Conservation (phyloP, 2,113 vertebrate species). For the Meleagris gallopavo region DNA sequence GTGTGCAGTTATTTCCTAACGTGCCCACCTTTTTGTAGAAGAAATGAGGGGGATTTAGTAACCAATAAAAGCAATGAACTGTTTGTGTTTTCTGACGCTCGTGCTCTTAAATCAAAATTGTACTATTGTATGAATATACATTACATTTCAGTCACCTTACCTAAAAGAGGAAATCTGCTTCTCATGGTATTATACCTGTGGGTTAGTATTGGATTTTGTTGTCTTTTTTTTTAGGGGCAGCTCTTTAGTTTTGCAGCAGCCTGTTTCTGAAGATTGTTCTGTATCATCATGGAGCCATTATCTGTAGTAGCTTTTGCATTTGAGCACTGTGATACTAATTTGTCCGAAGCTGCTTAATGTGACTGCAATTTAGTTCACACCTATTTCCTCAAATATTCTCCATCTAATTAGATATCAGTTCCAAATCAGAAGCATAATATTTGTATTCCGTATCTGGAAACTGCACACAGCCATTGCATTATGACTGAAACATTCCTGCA, state of each 20-base stretch:
- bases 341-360: background rate
- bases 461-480: conserved; percentile 1
- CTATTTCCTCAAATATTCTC: background rate
- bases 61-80: background rate
- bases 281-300: rapidly evolving
- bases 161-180: background rate
- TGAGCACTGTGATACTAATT: background rate
- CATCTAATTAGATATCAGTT: conserved; percentile 11
- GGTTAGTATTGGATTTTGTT: background rate
- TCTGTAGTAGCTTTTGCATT: background rate
- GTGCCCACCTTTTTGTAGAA: background rate
- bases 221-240: background rate
- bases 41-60: background rate
- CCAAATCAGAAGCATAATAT: conserved; percentile 42
- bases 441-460: conserved; percentile 40
- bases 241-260: background rate
- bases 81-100: background rate
- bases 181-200: background rate
- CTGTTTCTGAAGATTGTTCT: background rate
- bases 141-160: background rate
- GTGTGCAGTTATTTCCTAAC: background rate
- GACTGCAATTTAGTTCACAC: background rate
- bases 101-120: background rate
- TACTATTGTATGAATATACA: no score
- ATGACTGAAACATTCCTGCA: background rate